Conservation (phyloP, 2,113 vertebrate genomes). For the Odocoileus virginianus region DNA sequence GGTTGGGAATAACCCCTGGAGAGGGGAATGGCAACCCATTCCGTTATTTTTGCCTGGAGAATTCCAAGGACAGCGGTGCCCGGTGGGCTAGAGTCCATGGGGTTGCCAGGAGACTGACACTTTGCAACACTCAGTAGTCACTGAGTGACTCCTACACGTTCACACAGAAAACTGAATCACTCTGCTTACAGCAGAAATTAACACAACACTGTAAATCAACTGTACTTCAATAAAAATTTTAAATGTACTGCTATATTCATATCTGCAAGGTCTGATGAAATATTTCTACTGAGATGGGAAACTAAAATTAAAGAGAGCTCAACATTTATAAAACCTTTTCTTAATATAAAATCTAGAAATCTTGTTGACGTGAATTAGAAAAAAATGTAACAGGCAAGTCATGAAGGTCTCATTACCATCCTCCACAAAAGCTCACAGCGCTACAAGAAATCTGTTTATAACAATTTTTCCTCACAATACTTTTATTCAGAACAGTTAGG, state of each 20-base stretch:
- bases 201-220: background rate
- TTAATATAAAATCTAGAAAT: constrained; percentile 1
- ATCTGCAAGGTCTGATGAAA: background rate
- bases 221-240: background rate
- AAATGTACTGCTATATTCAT: background rate
- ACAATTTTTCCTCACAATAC: background rate
- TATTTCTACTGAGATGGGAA: background rate
- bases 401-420: background rate
- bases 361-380: background rate
- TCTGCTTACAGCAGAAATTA: background rate
- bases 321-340: background rate
- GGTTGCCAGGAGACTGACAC: background rate
- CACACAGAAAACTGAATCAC: background rate
- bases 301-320: background rate
- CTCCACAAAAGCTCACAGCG: background rate
- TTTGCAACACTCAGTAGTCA: too few relatives aligned
- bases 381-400: background rate
- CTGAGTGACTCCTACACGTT: background rate
- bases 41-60: background rate
- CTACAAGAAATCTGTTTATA: background rate
- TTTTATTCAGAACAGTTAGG: background rate
- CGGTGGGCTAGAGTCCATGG: background rate
- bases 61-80: background rate
- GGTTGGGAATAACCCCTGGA: background rate
- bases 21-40: background rate